Conservation (phyloP, 1,140 invertebrate genomes). For the Drosophila insularis region DNA sequence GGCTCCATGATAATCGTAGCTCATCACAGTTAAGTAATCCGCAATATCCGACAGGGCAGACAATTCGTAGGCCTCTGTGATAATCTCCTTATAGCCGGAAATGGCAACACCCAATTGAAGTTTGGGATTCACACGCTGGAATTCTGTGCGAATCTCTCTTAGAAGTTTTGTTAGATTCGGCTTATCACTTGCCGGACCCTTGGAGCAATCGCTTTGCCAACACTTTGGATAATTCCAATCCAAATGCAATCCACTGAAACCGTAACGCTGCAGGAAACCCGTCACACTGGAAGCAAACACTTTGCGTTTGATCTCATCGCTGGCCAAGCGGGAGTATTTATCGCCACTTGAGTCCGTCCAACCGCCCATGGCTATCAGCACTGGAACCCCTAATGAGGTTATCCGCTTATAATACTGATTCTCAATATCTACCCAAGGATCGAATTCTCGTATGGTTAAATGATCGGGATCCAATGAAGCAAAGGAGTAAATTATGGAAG, state of each 20-base stretch:
- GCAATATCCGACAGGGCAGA: conserved; percentile 86
- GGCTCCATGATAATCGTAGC: conserved; percentile 93
- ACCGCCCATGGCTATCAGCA: conserved; percentile 92
- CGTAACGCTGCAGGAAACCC: conserved; percentile 87
- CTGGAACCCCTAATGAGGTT: conserved; percentile 83
- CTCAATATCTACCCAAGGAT: conserved; percentile 93
- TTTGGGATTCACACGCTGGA: conserved; percentile 85
- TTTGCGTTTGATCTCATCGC: conserved; percentile 85
- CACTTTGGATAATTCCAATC: conserved; percentile 97
- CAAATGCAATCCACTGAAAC: conserved; percentile 92
- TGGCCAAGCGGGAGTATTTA: conserved; percentile 91
- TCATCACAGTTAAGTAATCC: conserved; percentile 94
- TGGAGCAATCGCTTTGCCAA: conserved; percentile 94
- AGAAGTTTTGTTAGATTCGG: conserved; percentile 90
- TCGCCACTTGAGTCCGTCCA: conserved; percentile 94
- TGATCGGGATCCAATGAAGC: conserved; percentile 91
- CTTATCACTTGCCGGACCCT: conserved; percentile 89
- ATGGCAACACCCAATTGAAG: conserved; percentile 91
- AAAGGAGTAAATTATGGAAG: conserved; percentile 95
- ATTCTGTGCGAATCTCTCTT: conserved; percentile 90
- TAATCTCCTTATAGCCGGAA: conserved; percentile 94
- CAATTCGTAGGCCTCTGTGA: conserved; percentile 92
- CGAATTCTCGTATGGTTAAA: conserved; percentile 89
- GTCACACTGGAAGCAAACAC: conserved; percentile 88
- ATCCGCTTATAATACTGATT: conserved; percentile 86